Conservation (phyloP, 2,113 vertebrate species). For the Pseudorasbora parva region DNA sequence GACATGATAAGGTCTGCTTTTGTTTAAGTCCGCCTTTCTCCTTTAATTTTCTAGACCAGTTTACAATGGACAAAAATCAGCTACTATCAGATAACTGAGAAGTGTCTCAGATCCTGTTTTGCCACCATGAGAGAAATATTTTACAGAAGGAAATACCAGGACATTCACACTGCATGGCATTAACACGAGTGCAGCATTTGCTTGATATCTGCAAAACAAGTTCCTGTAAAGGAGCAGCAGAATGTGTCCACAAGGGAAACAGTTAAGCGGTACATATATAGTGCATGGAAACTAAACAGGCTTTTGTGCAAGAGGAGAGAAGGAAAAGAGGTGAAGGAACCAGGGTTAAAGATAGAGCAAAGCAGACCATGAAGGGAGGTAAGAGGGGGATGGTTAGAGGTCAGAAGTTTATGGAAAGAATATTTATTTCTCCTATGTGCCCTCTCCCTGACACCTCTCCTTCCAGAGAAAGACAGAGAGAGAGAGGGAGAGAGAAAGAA, state of each 20-base stretch:
- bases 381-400: constrained; percentile 44
- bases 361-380: constrained; percentile 36
- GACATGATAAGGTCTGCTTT: constrained; percentile 39
- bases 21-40: constrained; percentile 44
- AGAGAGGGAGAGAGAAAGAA: too few species aligned
- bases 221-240: background rate
- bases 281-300: background rate
- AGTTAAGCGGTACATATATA: background rate
- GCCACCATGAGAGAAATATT: constrained; percentile 7
- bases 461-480: too few species aligned
- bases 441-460: constrained; percentile 43
- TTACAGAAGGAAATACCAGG: constrained; percentile 22
- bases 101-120: constrained; percentile 40
- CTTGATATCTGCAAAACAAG: constrained; percentile 6
- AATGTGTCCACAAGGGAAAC: constrained; percentile 10
- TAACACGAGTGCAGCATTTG: background rate
- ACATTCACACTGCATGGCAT: background rate
- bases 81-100: constrained; percentile 39
- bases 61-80: constrained; percentile 40
- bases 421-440: constrained; percentile 40
- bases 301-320: background rate
- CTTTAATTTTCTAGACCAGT: constrained; percentile 33
- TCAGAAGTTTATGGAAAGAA: constrained; percentile 55
- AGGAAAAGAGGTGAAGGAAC: background rate
- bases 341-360: constrained; percentile 45